Evolutionary conservation across 2,113 vertebrate genomes (phyloP).

Genomic region (Solea solea): DNA sequence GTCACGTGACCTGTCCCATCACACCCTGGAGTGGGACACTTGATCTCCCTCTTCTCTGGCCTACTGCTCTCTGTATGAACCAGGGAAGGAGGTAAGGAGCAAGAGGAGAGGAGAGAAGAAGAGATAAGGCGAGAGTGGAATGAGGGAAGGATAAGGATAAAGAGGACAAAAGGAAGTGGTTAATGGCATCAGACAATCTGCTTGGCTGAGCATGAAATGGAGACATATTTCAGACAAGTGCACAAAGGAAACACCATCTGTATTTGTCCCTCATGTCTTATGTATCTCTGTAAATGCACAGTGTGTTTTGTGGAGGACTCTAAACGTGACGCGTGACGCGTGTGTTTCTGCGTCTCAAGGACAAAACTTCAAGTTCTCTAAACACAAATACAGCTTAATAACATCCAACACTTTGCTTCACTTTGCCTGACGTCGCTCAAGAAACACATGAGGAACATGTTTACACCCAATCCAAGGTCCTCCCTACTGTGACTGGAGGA

Average conservation of each 20-base stretch:
- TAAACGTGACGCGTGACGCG: no score
- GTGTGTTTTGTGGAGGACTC: neutral
- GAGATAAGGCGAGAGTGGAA: constrained; percentile 17
- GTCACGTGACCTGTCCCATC: constrained; percentile 97
- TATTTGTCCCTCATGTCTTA: constrained; percentile 19
- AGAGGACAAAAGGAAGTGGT: constrained; percentile 66
- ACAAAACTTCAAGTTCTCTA: no score
- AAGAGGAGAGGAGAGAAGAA: neutral
- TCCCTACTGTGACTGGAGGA: constrained; percentile 15
- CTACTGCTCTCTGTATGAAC: constrained; percentile 86
- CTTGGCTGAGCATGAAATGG: constrained; percentile 71
- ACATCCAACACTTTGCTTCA: neutral
- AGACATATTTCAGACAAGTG: constrained; percentile 68
- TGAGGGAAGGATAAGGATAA: constrained; percentile 44
- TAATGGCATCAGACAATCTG: constrained; percentile 71
- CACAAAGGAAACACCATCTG: constrained; percentile 51
- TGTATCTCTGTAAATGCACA: constrained; percentile 11
- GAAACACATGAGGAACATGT: no score
- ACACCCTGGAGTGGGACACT: constrained; percentile 97
- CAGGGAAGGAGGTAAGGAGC: neutral
- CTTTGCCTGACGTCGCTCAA: no score
- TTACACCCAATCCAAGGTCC: neutral
- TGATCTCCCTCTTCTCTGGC: constrained; percentile 95
- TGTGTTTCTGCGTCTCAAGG: constrained; percentile 15
- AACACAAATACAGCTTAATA: no score